These are phyloP conservation scores for Ypsolopha sequella DNA, from an alignment of 2,888 invertebrate genomes.

Conservation along the genomic window DNA sequence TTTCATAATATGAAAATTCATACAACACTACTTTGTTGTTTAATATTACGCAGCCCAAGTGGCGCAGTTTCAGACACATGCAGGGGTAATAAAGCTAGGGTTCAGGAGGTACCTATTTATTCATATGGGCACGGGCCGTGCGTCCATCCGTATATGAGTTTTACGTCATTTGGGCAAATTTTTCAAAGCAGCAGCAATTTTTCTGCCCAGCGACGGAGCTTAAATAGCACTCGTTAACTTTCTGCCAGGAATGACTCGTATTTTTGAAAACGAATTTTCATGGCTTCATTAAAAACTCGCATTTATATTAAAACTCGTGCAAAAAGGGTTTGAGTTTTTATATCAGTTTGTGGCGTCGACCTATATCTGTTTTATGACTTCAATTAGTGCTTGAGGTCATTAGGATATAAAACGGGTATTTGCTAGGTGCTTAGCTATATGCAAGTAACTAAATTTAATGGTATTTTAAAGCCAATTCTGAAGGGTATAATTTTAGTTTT, in stretches of 20 bases:
- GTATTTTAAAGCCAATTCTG: no score
- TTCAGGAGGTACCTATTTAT: slow-evolving; percentile 21
- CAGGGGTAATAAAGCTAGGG: slow-evolving; percentile 31
- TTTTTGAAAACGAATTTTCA: slow-evolving; percentile 51
- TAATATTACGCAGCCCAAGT: slow-evolving; percentile 2
- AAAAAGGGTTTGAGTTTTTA: neutral
- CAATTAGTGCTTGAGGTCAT: neutral
- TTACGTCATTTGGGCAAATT: slow-evolving; percentile 55
- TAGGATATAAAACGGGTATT: no score
- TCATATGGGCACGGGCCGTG: slow-evolving; percentile 24
- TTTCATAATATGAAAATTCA: neutral
- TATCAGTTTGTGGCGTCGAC: no score
- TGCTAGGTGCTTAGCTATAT: no score
- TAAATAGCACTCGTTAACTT: slow-evolving; percentile 67
- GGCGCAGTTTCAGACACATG: slow-evolving; percentile 1
- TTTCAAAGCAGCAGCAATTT: slow-evolving; percentile 56
- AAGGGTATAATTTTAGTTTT: no score
- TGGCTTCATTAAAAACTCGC: slow-evolving; percentile 47
- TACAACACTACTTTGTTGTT: neutral
- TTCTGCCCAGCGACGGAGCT: slow-evolving; percentile 34
- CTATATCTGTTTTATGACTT: neutral
- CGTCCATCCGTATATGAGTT: slow-evolving; percentile 45
- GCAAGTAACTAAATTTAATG: no score
- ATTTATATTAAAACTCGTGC: slow-evolving; percentile 22
- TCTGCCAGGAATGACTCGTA: slow-evolving; percentile 45